Percentiles rank a stretch among this genome's conserved stretches.
Conservation (phyloP, 2,113 vertebrate genomes). For the Anarhynchus alexandrinus region DNA sequence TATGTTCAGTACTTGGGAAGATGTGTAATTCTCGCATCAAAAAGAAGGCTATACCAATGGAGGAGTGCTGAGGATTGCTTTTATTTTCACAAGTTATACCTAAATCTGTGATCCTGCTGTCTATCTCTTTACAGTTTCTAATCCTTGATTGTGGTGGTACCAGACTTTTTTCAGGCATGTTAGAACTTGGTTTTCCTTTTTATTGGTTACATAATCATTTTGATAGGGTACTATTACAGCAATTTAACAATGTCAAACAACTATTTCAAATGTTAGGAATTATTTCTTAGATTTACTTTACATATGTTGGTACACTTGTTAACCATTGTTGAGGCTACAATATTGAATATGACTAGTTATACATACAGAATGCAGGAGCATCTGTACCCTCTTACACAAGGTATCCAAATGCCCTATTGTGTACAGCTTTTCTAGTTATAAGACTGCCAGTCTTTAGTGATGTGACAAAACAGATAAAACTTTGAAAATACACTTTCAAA, state of each 20-base stretch:
- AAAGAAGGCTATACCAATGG: neutral
- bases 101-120: neutral
- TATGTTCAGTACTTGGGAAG: neutral
- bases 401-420: neutral
- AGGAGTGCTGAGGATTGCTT: neutral
- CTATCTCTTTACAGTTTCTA: neutral
- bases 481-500: neutral
- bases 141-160: neutral
- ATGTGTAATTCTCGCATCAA: neutral
- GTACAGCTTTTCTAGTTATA: neutral
- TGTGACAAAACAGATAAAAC: neutral
- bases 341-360: neutral
- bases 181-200: neutral
- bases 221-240: neutral
- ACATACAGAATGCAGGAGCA: neutral
- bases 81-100: neutral
- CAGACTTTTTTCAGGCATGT: neutral
- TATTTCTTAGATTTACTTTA: neutral
- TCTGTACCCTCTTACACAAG: neutral
- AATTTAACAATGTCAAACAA: neutral
- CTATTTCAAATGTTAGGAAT: neutral
- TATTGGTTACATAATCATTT: neutral
- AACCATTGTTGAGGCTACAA: neutral
- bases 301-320: neutral
- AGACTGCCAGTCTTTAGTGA: neutral